Evolutionary conservation across 2,888 invertebrate genomes (phyloP).

Genomic region (Caenorhabditis zanzibari): DNA sequence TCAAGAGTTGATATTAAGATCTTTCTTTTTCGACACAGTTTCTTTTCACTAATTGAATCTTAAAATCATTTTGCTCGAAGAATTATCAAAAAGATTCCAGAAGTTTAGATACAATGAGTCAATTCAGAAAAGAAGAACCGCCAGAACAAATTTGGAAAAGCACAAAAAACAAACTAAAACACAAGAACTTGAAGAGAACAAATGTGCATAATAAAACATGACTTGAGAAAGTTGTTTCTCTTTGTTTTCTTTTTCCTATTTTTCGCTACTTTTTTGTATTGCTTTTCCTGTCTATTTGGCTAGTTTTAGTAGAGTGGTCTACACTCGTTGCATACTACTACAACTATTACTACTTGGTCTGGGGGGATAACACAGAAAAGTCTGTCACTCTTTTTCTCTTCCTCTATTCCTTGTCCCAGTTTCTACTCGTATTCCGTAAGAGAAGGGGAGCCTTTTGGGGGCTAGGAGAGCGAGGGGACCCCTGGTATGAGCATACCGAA

Average conservation of each 20-base stretch:
- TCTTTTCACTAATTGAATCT: no score
- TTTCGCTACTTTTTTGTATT: background rate
- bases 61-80: no score
- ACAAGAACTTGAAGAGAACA: background rate
- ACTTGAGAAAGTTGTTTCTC: background rate
- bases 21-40: no score
- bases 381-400: constrained; percentile 12
- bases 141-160: background rate
- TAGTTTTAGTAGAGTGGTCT: constrained; percentile 14
- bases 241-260: constrained; percentile 5
- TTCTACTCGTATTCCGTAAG: constrained; percentile 20
- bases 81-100: no score
- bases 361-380: constrained; percentile 40
- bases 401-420: background rate
- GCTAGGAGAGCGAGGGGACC: background rate
- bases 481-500: constrained; percentile 32
- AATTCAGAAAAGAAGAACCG: no score
- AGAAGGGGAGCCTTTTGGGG: constrained; percentile 7
- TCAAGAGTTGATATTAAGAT: no score
- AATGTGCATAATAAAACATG: background rate
- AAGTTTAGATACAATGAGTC: no score
- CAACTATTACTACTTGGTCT: constrained; percentile 41
- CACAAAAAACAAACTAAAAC: background rate
- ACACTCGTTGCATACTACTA: constrained; percentile 23
- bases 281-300: background rate